A percentile compares a stretch with the other conserved stretches of the same genome.
These are phyloP conservation scores for Poecile montanus DNA, from an alignment of 2,797 vertebrate species.

Conservation along the genomic window DNA sequence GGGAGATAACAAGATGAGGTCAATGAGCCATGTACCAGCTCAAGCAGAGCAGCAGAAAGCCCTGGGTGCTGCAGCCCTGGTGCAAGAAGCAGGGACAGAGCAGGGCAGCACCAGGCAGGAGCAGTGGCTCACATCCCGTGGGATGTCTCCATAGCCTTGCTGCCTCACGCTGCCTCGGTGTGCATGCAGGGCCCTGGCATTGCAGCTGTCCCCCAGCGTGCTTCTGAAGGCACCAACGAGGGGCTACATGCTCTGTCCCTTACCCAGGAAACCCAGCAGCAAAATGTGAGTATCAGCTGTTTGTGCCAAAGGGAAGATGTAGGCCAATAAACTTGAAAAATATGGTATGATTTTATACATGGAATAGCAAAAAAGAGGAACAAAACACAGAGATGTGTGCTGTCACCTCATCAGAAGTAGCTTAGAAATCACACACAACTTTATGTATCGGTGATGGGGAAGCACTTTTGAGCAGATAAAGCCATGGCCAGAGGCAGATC, in stretches of 20 bases:
- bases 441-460: background rate
- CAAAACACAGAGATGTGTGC: background rate
- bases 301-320: background rate
- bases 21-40: background rate
- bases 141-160: fast-evolving
- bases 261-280: background rate
- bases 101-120: fast-evolving
- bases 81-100: background rate
- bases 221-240: background rate
- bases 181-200: background rate
- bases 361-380: background rate
- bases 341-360: fast-evolving
- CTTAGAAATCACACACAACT: background rate
- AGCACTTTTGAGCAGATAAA: background rate
- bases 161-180: fast-evolving
- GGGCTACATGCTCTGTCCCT: background rate
- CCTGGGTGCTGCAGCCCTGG: background rate
- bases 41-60: background rate
- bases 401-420: background rate
- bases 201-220: fast-evolving
- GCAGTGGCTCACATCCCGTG: fast-evolving
- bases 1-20: fast-evolving
- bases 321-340: background rate
- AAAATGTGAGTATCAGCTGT: background rate
- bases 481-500: background rate